A percentile compares a stretch with the other conserved stretches of the same genome.
phyloP scores from a whole-genome alignment of 2,797 vertebrate species.

The Trachurus trachurus region DNA sequence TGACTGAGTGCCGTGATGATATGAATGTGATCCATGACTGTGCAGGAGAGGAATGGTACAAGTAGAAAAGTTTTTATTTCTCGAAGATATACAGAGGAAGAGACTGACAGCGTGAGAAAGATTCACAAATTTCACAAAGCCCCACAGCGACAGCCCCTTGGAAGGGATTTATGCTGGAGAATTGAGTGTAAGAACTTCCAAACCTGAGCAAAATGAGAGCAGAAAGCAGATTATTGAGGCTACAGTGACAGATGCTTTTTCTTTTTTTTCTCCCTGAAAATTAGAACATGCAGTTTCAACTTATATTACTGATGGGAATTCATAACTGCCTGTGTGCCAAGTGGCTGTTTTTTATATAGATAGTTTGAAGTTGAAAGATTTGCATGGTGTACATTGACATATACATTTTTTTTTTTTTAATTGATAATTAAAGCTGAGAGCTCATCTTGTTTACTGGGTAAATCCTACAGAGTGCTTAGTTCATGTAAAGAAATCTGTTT shows the following conservation, averaged over 20 bases:
- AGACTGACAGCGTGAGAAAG: conserved; percentile 47
- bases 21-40: background rate
- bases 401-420: background rate
- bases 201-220: conserved; percentile 48
- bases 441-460: background rate
- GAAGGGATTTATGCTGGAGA: conserved; percentile 45
- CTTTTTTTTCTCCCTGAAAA: background rate
- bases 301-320: background rate
- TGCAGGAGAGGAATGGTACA: background rate
- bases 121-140: conserved; percentile 44
- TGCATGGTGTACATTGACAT: background rate
- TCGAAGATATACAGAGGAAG: conserved; percentile 23
- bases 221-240: conserved; percentile 43
- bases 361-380: conserved; percentile 6
- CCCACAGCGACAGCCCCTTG: conserved; percentile 14
- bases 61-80: conserved; percentile 20
- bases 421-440: background rate
- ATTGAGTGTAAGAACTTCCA: conserved; percentile 46
- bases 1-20: conserved; percentile 1
- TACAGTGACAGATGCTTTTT: conserved; percentile 33
- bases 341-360: background rate
- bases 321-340: background rate
- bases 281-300: background rate
- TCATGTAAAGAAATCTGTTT: background rate
- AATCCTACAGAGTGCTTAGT: background rate